phyloP scores from a whole-genome alignment of 2,113 vertebrate species.

The Sardina pilchardus region DNA sequence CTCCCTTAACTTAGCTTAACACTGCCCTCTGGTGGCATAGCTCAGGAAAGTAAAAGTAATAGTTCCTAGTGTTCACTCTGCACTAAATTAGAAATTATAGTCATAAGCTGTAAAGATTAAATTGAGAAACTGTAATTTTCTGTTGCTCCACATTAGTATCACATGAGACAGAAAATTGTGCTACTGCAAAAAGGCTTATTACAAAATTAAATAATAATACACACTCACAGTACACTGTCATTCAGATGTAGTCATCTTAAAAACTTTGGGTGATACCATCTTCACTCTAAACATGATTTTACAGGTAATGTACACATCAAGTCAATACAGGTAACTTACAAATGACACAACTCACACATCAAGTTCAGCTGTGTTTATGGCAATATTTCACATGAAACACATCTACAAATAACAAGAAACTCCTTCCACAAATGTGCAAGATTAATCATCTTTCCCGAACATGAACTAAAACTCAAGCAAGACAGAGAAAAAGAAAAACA shows the following conservation, averaged over 20 bases:
- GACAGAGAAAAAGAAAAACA: background rate
- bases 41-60: background rate
- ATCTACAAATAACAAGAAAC: background rate
- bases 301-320: background rate
- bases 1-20: background rate
- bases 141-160: background rate
- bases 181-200: too few species aligned
- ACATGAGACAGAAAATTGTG: background rate
- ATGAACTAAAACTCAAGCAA: background rate
- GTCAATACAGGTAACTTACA: background rate
- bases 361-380: background rate
- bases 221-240: too few species aligned
- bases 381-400: background rate
- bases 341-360: background rate
- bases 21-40: background rate
- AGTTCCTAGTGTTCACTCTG: too few species aligned
- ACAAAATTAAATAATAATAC: too few species aligned
- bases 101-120: background rate
- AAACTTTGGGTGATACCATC: too few species aligned
- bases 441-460: background rate
- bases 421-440: background rate
- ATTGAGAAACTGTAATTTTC: background rate
- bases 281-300: background rate
- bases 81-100: background rate
- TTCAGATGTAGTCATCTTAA: too few species aligned